These are phyloP conservation scores for Alauda arvensis DNA, from an alignment of 2,797 vertebrate species.

Conservation along the genomic window DNA sequence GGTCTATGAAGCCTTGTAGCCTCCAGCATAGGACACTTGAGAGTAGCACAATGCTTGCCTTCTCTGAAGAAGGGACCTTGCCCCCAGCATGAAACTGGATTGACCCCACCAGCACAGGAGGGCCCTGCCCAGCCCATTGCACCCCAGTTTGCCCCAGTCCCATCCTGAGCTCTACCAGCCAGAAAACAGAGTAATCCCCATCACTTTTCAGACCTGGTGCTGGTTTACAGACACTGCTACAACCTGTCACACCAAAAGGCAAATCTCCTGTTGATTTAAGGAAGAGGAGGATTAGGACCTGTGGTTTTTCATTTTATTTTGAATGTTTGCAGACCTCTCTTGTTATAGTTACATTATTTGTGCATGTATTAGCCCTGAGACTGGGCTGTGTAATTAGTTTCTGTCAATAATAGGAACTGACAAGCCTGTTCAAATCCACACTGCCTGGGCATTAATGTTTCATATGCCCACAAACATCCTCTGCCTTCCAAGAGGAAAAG, in stretches of 20 bases:
- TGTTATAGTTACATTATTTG: constrained; percentile 7
- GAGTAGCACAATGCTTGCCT: rapidly evolving
- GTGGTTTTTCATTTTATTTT: constrained; percentile 4
- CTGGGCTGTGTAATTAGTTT: constrained; percentile 1
- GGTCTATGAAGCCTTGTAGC: neutral
- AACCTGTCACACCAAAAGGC: neutral
- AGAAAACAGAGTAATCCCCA: neutral
- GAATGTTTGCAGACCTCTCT: constrained; percentile 22
- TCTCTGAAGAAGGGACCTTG: neutral
- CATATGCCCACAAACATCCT: neutral
- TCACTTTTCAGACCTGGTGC: neutral
- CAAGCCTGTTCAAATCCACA: neutral
- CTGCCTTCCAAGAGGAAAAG: neutral
- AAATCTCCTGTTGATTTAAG: neutral
- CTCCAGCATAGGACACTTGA: neutral
- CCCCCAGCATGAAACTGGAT: neutral
- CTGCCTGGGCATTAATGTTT: neutral
- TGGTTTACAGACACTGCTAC: rapidly evolving
- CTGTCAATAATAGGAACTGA: constrained; percentile 1
- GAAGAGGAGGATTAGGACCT: neutral
- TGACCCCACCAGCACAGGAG: rapidly evolving
- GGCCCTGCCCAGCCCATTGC: neutral
- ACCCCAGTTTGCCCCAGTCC: neutral
- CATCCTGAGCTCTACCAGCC: neutral
- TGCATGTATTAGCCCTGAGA: neutral